Base-by-base conservation (phyloP, 2,113 vertebrate genomes). In the Trogon melanurus region DNA sequence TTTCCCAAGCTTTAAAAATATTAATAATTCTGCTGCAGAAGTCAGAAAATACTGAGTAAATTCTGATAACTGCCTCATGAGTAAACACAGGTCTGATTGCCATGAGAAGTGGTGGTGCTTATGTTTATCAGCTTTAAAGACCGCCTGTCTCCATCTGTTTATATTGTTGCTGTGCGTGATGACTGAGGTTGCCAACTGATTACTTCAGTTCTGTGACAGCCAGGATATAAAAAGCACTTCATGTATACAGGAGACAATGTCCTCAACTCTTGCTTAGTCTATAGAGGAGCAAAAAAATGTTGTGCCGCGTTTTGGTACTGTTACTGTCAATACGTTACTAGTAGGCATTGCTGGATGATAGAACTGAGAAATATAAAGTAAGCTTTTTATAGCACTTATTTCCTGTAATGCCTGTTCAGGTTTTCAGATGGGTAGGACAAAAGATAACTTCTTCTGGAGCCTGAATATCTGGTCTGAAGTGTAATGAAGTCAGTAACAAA, bases 211-310 rank as follows among this genome's bases (percentile, higher is more conserved):
- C 82, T 89, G 53, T 94, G 94, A 61, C 67, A 74, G 58, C 48
- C 56, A 22, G 88, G 93, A 78, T 97, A 94, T 90, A 90, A 96
- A 96, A 94, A 96, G 72, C 67, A 74, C 34, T 85, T 67, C 44
- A 67, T 78, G 51, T 96, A 64, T 85, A n/a, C 7, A 56, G 58
- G 56, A 78, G 47, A 32, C 85, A 56, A 30, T 58, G 61, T 60
- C 27, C 64, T 89, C 71, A 44, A 62, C 75, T 91, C 71, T 56
- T 94, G 62, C 41, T 91, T 85, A 91, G 50, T 73, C 36, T 93
- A 2, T 32, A 85, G 71, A 41, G 58, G 32, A 1, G 23, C 12
- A 88, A 4, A 72, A 65, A 34, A 11, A 16, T 20, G 65, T 36
- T 41, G 41, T 82, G 36, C 25, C 5, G 4, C 15, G 5, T 79